Percentiles rank a stretch among this genome's conserved stretches.
Evolutionary conservation across 2,797 vertebrate genomes (phyloP).

Genomic region (Enteromius viviparus): DNA sequence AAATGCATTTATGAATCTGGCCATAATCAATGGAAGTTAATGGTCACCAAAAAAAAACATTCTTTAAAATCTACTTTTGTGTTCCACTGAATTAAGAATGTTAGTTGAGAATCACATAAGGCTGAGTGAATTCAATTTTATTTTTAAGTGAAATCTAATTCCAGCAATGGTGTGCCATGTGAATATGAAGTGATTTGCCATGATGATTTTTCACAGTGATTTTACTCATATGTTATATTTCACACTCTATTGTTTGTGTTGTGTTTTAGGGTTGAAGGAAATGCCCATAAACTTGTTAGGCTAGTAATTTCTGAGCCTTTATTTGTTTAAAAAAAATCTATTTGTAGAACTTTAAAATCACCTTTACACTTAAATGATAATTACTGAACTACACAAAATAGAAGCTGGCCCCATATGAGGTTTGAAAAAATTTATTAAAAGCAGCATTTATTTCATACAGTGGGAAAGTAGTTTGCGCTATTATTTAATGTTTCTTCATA

Average conservation of each 20-base stretch:
- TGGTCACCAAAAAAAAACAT: background rate
- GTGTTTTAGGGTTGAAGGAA: no score
- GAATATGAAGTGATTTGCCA: background rate
- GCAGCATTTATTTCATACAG: background rate
- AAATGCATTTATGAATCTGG: background rate
- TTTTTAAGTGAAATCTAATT: background rate
- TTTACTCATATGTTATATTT: background rate
- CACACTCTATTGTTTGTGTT: no score
- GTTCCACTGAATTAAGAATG: background rate
- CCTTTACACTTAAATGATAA: no score
- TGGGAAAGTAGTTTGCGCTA: background rate
- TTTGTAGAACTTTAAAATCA: no score
- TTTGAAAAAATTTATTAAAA: background rate
- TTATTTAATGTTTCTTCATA: background rate
- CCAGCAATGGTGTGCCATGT: background rate
- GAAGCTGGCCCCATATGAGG: background rate
- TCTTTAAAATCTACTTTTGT: background rate
- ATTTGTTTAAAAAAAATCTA: no score
- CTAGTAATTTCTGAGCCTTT: no score
- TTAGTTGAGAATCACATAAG: background rate
- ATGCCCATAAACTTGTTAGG: no score
- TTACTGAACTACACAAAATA: background rate
- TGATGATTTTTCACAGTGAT: background rate
- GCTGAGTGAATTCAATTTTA: background rate
- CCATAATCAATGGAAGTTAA: background rate